Conservation (phyloP, 2,113 vertebrate species). For the Sorex araneus region DNA sequence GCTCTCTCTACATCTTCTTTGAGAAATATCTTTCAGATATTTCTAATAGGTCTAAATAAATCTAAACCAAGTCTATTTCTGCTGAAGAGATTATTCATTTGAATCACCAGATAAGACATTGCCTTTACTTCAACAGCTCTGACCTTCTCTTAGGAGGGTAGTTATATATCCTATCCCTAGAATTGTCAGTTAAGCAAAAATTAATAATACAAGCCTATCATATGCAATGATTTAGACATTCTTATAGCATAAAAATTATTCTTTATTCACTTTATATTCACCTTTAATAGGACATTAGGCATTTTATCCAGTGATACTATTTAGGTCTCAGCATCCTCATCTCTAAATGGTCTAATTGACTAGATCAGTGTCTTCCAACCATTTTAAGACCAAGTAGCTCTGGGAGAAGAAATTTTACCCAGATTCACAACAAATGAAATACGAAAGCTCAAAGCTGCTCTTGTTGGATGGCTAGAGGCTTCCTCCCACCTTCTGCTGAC, state of each 20-base stretch:
- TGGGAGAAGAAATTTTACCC: not conserved
- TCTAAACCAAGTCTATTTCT: not conserved
- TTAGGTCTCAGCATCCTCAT: not conserved
- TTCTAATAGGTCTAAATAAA: no score
- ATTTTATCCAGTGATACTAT: not conserved
- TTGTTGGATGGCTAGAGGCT: not conserved
- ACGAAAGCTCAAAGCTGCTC: not conserved
- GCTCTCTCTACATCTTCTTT: no score
- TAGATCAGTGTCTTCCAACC: not conserved
- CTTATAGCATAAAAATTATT: slow-evolving; percentile 10
- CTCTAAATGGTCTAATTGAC: slow-evolving; percentile 4
- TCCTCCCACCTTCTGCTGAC: not conserved
- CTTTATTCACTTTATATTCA: slow-evolving; percentile 54
- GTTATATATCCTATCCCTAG: not conserved
- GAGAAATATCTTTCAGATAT: no score
- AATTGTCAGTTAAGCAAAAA: not conserved
- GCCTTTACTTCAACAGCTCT: not conserved
- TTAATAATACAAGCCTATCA: not conserved
- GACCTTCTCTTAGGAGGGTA: not conserved
- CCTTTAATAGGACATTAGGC: not conserved
- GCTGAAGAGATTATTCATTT: not conserved
- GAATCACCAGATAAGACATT: accelerated
- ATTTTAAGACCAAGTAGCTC: not conserved
- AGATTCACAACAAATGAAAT: not conserved
- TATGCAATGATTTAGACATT: slow-evolving; percentile 1